Evolutionary conservation across 2,888 invertebrate genomes (phyloP).

Genomic region (Diogma glabrata): DNA sequence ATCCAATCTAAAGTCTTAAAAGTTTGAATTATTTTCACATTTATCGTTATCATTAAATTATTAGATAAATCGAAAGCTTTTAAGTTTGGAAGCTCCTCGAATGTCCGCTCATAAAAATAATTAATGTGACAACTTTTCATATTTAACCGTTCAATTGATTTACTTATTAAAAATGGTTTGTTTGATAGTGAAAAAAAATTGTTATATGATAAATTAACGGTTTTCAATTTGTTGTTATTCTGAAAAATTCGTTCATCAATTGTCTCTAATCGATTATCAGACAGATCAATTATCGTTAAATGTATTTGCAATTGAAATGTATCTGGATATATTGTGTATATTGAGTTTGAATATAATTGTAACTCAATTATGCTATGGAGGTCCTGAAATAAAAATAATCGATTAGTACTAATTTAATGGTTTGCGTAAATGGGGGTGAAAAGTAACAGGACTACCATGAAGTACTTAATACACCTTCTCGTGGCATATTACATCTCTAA

Average conservation of each 20-base stretch:
- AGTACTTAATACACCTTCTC: too few relatives aligned
- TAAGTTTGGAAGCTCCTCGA: constrained; percentile 44
- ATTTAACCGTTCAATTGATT: constrained; percentile 43
- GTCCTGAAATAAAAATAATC: constrained; percentile 23
- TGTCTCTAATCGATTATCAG: constrained; percentile 48
- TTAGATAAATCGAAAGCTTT: constrained; percentile 46
- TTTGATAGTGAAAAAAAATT: constrained; percentile 44
- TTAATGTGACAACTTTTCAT: constrained; percentile 48
- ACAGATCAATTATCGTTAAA: constrained; percentile 44
- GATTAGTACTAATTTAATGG: too few relatives aligned
- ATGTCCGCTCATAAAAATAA: constrained; percentile 40
- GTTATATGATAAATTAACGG: constrained; percentile 49
- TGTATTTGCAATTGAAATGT: constrained; percentile 44
- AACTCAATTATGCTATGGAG: constrained; percentile 27
- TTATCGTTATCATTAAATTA: constrained; percentile 46
- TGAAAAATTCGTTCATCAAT: constrained; percentile 42
- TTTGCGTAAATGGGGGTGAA: too few relatives aligned
- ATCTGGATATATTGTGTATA: constrained; percentile 49
- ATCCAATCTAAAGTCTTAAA: constrained; percentile 40
- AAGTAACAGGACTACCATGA: too few relatives aligned
- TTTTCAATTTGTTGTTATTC: constrained; percentile 40
- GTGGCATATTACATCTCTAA: too few relatives aligned
- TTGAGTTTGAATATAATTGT: constrained; percentile 42
- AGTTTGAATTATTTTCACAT: constrained; percentile 38
- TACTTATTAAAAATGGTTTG: constrained; percentile 45